Conservation (phyloP, 2,888 invertebrate species). For the Drosophila pullipes region DNA sequence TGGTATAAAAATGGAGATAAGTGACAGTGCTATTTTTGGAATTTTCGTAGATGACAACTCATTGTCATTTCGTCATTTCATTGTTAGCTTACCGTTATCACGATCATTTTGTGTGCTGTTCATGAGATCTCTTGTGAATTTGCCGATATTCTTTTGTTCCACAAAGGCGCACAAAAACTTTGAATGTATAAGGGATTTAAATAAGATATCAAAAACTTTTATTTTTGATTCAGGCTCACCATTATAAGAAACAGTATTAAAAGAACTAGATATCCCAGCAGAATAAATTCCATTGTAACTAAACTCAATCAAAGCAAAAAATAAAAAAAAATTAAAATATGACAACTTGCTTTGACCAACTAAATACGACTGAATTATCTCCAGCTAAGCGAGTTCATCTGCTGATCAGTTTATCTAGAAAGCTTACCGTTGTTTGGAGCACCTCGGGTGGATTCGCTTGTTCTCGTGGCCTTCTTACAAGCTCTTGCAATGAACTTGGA, state of each 20-base stretch:
- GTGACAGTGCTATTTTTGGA: neutral
- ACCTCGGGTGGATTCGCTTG: neutral
- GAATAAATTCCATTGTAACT: neutral
- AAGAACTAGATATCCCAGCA: neutral
- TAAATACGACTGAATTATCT: neutral
- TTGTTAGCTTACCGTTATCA: constrained; percentile 1
- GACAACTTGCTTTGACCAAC: neutral
- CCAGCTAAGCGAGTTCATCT: neutral
- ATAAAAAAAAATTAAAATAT: neutral
- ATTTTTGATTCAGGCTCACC: neutral
- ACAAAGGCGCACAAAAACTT: neutral
- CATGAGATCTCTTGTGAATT: too few species aligned
- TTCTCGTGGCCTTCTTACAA: neutral
- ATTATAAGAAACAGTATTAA: neutral
- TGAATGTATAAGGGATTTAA: neutral
- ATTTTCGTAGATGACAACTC: neutral
- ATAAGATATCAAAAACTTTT: neutral
- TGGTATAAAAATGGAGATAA: neutral
- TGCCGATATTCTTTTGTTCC: too few species aligned
- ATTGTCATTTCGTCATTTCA: neutral
- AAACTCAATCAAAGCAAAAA: neutral
- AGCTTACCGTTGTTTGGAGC: constrained; percentile 17
- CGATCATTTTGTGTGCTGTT: neutral
- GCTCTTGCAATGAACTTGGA: constrained; percentile 21
- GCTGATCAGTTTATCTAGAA: constrained; percentile 4